Base-by-base conservation (phyloP, 1,140 invertebrate species). In the Condylostylus longicornis region DNA sequence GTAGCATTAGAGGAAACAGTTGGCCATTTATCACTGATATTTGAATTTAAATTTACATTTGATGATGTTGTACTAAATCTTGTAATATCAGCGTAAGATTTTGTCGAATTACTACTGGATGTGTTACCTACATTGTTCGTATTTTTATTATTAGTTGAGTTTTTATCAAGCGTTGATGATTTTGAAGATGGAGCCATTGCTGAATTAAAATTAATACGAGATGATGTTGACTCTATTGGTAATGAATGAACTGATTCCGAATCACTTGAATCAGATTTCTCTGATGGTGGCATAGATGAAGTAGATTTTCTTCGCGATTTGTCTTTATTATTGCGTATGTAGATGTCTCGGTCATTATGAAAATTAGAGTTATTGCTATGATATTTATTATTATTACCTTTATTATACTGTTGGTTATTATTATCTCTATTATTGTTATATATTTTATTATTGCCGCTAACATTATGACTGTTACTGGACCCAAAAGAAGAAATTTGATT, bases 211-310 rank as follows among this genome's bases (percentile, higher is more conserved):
- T 35, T 34, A 38, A 7, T 47, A 42, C 25, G 38, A 46, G 29
- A 37, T 23, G 18, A 25, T 9, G 41, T 50, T 22, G 53, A 55
- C 35, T 72, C 74, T 17, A 77, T 72, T 9, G 78, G 78, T 36
- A 82, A 56, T 31, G 77, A 80, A 58, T 80, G 77, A 9, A 80
- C 75, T 13, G 76, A 79, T 45, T 80, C 78, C 30, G 72, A 63
- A 49, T 79, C 77, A 43, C 70, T 71, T 30, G 67, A 68, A 48
- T 75, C 75, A 0, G 75, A 77, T 54, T 79, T 78, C 33, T 82
- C 78, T 29, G 71, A 74, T 5, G 71, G 71, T n/a, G 72, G 72
- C 50, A 73, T 65, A 8, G 70, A 72, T 36, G 69, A 68, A 1
- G 71, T 70, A 2, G 68, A 71, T 50, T 74, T 74, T 22, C 68